These are phyloP conservation scores for Brotula barbata DNA, from an alignment of 2,797 vertebrate species.

Conservation along the genomic window DNA sequence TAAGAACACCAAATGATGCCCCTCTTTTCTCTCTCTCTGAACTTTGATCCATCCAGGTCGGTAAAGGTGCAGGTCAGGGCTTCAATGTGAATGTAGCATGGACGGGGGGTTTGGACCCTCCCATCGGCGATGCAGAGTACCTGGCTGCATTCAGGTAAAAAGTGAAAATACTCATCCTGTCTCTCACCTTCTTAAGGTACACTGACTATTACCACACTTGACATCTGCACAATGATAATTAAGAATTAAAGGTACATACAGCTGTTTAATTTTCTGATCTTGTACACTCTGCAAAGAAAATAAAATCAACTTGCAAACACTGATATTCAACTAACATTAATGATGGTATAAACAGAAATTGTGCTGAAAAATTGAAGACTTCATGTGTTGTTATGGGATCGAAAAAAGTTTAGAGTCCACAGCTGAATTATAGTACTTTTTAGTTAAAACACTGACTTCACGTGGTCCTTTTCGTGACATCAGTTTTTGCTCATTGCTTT, in stretches of 20 bases:
- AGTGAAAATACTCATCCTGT: slow-evolving; percentile 1
- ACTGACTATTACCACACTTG: neutral
- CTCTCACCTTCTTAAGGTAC: neutral
- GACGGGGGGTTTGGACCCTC: slow-evolving; percentile 93
- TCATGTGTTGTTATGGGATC: too few species aligned
- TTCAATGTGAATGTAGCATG: slow-evolving; percentile 95
- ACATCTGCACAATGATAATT: neutral
- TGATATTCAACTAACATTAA: too few species aligned
- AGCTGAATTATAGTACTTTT: too few species aligned
- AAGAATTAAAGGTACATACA: neutral
- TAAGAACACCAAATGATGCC: neutral
- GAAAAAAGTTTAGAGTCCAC: too few species aligned
- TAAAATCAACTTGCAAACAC: too few species aligned
- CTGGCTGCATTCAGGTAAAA: slow-evolving; percentile 92
- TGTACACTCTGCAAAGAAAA: too few species aligned
- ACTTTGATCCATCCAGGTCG: slow-evolving; percentile 68
- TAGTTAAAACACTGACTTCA: too few species aligned
- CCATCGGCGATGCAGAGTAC: slow-evolving; percentile 95
- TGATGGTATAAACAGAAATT: too few species aligned
- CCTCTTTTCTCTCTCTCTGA: neutral
- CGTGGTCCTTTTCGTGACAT: too few species aligned
- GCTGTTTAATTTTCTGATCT: too few species aligned
- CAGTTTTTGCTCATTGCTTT: too few species aligned
- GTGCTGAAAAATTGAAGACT: too few species aligned
- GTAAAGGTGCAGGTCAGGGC: slow-evolving; percentile 85